These are phyloP conservation scores for Phymastichus coffea DNA, from an alignment of 1,140 invertebrate species.

Conservation along the genomic window DNA sequence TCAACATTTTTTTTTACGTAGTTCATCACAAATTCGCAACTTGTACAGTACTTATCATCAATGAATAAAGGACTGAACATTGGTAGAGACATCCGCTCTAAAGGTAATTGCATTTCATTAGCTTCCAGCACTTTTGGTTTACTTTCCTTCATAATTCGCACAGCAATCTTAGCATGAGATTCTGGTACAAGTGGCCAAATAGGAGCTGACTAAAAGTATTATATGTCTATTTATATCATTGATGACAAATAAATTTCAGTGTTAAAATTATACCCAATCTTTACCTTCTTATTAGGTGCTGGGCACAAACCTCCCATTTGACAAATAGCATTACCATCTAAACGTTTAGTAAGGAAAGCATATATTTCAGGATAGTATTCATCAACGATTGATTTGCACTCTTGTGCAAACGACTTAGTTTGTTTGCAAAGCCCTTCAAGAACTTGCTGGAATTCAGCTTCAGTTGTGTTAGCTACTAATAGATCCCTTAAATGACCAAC, in stretches of 20 bases:
- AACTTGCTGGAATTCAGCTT: conserved; percentile 76
- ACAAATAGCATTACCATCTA: conserved; percentile 71
- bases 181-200: conserved; percentile 60
- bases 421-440: conserved; percentile 79
- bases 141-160: conserved; percentile 42
- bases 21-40: conserved; percentile 21
- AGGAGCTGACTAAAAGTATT: conserved; percentile 46
- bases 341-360: conserved; percentile 65
- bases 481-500: conserved; percentile 77
- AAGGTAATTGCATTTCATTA: conserved; percentile 61
- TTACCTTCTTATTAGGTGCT: conserved; percentile 33
- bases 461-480: conserved; percentile 82
- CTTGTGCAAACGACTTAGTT: conserved; percentile 63
- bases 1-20: conserved; percentile 18
- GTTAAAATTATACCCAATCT: neutral
- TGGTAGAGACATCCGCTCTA: conserved; percentile 63
- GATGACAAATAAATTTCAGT: conserved; percentile 14
- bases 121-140: conserved; percentile 43
- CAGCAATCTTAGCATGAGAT: conserved; percentile 46
- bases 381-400: conserved; percentile 66
- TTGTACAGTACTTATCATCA: conserved; percentile 20
- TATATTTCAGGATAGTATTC: conserved; percentile 77
- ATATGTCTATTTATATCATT: conserved; percentile 17
- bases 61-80: conserved; percentile 31
- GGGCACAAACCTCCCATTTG: conserved; percentile 71